Evolutionary conservation across 2,888 invertebrate species (phyloP), one percentile per base, ranked within the genome.

Genomic region (Lacanobia wlatinum): DNA sequence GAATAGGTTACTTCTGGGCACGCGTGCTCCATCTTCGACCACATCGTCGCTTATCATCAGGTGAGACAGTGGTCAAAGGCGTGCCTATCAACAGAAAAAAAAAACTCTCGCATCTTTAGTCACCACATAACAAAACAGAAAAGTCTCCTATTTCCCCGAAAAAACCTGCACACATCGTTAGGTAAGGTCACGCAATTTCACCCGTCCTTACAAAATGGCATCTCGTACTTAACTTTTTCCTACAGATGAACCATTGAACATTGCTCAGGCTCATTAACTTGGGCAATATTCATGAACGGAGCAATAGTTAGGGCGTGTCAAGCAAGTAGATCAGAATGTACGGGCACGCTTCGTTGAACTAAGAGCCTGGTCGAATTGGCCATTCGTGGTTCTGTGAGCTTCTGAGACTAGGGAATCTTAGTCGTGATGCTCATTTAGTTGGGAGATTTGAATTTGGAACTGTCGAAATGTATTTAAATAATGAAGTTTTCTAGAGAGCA

Each of bases 281-380:
- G 28, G 28, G 12, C 64, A 72, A 80, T 76, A 84, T 82, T 82
- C 80, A 83, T 83, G 83, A 74, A 58, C 76, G 73, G 67, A 21
- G 66, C 38, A 38, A 63, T 63, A 70, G 71, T 60, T 70, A 59
- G 12, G 16, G 34, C 56, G 75, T 75, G 46, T 69, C 73, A 60
- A n/a, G 61, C 61, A 76, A 79, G 79, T 75, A 80, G 21, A 80
- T 83, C 71, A 72, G 63, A 77, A 77, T 84, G 80, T 62, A 52
- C 8, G 48, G 34, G 52, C 59, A 84, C 64, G 69, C 52, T 55
- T 69, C 72, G 70, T 56, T 71, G 53, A 48, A 28, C 64, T 76
- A 55, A 67, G 7, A 58, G 60, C 48, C 28, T 21, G 48, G 18
- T 23, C 12, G 34, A 21, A 50, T 53, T 65, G 38, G 40, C 56